Percentiles rank a stretch among this genome's conserved stretches.
Conservation (phyloP, 1,140 invertebrate genomes). For the Drosophila ogumai region DNA sequence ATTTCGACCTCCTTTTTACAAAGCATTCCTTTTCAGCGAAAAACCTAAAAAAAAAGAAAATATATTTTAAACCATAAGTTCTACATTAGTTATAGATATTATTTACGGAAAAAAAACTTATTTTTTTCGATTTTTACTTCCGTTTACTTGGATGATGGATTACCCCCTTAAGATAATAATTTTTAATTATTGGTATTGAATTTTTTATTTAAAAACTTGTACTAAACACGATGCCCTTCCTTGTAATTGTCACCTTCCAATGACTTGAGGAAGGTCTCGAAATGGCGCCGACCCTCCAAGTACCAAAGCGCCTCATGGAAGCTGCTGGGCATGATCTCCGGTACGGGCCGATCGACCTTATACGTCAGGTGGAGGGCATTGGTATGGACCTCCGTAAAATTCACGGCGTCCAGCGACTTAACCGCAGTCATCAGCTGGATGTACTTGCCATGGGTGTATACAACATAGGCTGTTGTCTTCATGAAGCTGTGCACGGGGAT, state of each 20-base stretch:
- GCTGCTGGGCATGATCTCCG: slow-evolving; percentile 88
- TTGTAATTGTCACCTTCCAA: too few species aligned
- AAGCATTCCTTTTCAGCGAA: too few species aligned
- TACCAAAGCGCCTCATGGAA: slow-evolving; percentile 91
- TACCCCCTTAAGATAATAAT: too few species aligned
- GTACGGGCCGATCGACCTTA: slow-evolving; percentile 85
- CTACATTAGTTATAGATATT: too few species aligned
- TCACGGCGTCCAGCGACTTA: slow-evolving; percentile 87
- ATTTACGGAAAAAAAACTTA: too few species aligned
- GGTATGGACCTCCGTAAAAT: slow-evolving; percentile 86
- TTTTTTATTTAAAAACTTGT: not conserved
- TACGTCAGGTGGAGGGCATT: slow-evolving; percentile 92
- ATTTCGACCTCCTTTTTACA: too few species aligned
- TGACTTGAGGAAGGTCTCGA: slow-evolving; percentile 11
- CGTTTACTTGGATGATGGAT: too few species aligned
- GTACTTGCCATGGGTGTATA: slow-evolving; percentile 88
- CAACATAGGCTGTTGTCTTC: slow-evolving; percentile 89
- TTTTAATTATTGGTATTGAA: too few species aligned
- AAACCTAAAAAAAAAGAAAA: too few species aligned
- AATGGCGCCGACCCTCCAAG: slow-evolving; percentile 87
- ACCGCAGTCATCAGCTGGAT: slow-evolving; percentile 89
- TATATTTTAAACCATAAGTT: too few species aligned
- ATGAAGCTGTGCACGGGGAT: slow-evolving; percentile 89
- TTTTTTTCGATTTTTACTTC: too few species aligned
- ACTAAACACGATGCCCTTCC: too few species aligned